Evolutionary conservation across 2,797 vertebrate genomes (phyloP).

Genomic region (Austrolebias charrua): DNA sequence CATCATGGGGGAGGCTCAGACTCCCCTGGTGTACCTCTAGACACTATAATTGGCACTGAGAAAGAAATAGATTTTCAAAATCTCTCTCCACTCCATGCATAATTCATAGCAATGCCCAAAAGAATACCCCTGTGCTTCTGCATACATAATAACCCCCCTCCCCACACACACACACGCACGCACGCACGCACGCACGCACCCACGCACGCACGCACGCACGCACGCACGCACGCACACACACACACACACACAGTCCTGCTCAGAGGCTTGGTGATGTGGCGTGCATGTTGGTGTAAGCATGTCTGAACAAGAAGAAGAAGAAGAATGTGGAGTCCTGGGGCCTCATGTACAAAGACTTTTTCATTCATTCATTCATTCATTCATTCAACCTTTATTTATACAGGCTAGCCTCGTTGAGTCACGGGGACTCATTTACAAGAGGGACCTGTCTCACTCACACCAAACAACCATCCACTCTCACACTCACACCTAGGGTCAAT

Average conservation of each 20-base stretch:
- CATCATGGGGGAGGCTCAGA: slow-evolving; percentile 48
- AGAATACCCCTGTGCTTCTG: slow-evolving; percentile 58
- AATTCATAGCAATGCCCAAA: slow-evolving; percentile 71
- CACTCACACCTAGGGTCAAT: too few species aligned
- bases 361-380: too few species aligned
- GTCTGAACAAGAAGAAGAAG: slow-evolving; percentile 13
- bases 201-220: slow-evolving; percentile 25
- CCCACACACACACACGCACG: slow-evolving; percentile 26
- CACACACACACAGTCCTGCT: slow-evolving; percentile 26
- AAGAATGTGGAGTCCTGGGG: neutral
- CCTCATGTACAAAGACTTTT: too few species aligned
- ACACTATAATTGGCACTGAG: slow-evolving; percentile 74
- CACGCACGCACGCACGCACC: slow-evolving; percentile 27
- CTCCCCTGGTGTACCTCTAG: slow-evolving; percentile 68
- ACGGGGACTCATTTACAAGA: too few species aligned
- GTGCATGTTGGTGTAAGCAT: slow-evolving; percentile 5
- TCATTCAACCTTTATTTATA: too few species aligned
- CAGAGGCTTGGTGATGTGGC: slow-evolving; percentile 24
- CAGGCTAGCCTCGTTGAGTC: too few species aligned
- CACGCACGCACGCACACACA: slow-evolving; percentile 24
- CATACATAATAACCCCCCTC: slow-evolving; percentile 36
- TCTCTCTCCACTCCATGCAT: slow-evolving; percentile 65
- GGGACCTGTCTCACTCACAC: too few species aligned
- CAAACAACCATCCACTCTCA: too few species aligned
- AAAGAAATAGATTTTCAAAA: slow-evolving; percentile 74